These are phyloP conservation scores for Agrochola litura DNA, from an alignment of 2,888 invertebrate genomes.

Conservation along the genomic window DNA sequence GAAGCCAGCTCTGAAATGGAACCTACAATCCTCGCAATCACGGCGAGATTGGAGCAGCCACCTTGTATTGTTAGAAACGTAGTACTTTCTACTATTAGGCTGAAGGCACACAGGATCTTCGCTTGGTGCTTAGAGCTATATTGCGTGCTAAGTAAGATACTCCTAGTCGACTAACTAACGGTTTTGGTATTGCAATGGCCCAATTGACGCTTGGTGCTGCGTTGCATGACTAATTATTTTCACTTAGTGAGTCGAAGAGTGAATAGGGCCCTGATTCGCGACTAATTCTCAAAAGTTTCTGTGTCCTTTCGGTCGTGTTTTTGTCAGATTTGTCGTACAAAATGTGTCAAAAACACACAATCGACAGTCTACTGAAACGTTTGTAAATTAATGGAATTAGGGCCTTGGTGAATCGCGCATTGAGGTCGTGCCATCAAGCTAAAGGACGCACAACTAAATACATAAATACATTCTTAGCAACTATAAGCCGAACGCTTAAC, in stretches of 20 bases:
- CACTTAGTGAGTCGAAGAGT: neutral
- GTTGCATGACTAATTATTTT: neutral
- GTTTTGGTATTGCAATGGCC: too few species aligned
- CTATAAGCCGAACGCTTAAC: too few species aligned
- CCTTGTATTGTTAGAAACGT: slow-evolving; percentile 35
- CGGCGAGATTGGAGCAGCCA: slow-evolving; percentile 35
- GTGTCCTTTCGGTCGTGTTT: neutral
- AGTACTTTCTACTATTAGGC: slow-evolving; percentile 10
- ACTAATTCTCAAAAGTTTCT: neutral
- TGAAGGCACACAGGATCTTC: neutral
- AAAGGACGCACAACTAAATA: neutral
- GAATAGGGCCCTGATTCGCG: neutral
- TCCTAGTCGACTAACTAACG: too few species aligned
- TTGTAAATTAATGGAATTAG: neutral
- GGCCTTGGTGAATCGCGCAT: neutral
- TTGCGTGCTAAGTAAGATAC: neutral
- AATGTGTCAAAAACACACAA: neutral
- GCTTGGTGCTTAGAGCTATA: neutral
- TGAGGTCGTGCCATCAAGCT: neutral
- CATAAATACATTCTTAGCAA: too few species aligned
- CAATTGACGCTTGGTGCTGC: neutral
- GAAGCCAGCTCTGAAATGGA: slow-evolving; percentile 43
- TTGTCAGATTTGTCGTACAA: neutral
- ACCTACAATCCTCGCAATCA: slow-evolving; percentile 50
- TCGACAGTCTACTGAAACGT: neutral